These are phyloP conservation scores for Strongylocentrotus purpuratus DNA, from an alignment of 35 echinoderm and acorn worm species.

Conservation along the genomic window DNA sequence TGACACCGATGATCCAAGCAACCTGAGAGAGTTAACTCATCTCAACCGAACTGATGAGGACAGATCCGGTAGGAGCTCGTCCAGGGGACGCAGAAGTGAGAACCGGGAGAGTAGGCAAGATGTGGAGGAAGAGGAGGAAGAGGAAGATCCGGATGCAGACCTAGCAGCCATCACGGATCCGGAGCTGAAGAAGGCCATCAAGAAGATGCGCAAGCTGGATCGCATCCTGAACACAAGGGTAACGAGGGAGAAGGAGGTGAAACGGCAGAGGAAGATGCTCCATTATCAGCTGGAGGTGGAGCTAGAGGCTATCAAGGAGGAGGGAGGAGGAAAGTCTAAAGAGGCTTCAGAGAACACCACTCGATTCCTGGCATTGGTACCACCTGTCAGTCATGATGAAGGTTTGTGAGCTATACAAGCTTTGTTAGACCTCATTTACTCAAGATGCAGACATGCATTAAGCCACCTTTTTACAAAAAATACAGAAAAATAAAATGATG, in stretches of 20 bases:
- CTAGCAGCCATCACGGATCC: slow-evolving; percentile 67
- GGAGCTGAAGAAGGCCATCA: slow-evolving; percentile 74
- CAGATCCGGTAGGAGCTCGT: not conserved
- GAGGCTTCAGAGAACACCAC: slow-evolving; percentile 85
- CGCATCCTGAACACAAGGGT: slow-evolving; percentile 81
- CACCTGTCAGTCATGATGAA: slow-evolving; percentile 88
- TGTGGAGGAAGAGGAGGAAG: not conserved
- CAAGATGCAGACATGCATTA: not conserved
- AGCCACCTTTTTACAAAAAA: too few relatives aligned
- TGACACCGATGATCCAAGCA: slow-evolving; percentile 10
- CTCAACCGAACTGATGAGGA: not conserved
- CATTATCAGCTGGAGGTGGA: slow-evolving; percentile 76
- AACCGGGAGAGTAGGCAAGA: slow-evolving; percentile 20
- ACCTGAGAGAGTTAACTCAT: not conserved
- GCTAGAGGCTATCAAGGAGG: slow-evolving; percentile 75
- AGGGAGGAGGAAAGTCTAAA: slow-evolving; percentile 77
- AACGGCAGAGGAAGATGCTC: slow-evolving; percentile 74
- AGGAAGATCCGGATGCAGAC: slow-evolving; percentile 56
- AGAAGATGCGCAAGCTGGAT: slow-evolving; percentile 96
- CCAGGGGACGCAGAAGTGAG: not conserved
- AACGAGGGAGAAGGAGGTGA: slow-evolving; percentile 81
- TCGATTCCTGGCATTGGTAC: slow-evolving; percentile 84
- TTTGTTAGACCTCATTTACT: not conserved
- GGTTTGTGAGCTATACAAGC: slow-evolving; percentile 41
- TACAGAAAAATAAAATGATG: too few relatives aligned